Conservation (phyloP, 2,113 vertebrate genomes). For the Nannospalax galili region DNA sequence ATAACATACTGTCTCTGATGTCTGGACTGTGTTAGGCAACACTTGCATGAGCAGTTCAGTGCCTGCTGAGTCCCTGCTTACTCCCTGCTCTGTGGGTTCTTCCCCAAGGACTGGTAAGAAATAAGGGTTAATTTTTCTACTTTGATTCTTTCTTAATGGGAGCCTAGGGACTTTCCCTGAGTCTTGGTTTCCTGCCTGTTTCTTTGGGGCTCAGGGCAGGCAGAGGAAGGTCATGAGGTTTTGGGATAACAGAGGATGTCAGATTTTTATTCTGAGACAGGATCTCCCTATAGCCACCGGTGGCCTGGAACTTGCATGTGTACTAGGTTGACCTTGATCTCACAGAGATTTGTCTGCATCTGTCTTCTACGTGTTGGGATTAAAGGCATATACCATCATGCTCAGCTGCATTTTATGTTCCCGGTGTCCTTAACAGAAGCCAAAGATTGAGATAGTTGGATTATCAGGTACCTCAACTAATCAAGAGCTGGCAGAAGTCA, state of each 20-base stretch:
- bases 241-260: neutral
- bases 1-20: neutral
- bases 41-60: neutral
- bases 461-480: neutral
- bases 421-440: neutral
- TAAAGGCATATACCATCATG: too few relatives aligned
- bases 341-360: too few relatives aligned
- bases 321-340: too few relatives aligned
- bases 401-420: neutral
- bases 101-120: neutral
- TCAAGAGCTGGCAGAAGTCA: neutral
- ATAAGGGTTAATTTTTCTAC: slow-evolving; percentile 2
- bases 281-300: too few relatives aligned
- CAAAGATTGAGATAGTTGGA: neutral
- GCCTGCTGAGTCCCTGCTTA: neutral
- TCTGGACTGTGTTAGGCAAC: neutral
- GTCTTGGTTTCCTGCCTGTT: neutral
- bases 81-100: neutral
- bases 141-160: neutral
- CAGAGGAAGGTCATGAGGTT: neutral
- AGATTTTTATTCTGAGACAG: too few relatives aligned
- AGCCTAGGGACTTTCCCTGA: neutral
- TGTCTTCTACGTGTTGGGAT: too few relatives aligned
- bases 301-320: too few relatives aligned
- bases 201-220: neutral